Base-by-base conservation (phyloP, 2,888 invertebrate genomes). In the Sicus ferrugineus region DNA sequence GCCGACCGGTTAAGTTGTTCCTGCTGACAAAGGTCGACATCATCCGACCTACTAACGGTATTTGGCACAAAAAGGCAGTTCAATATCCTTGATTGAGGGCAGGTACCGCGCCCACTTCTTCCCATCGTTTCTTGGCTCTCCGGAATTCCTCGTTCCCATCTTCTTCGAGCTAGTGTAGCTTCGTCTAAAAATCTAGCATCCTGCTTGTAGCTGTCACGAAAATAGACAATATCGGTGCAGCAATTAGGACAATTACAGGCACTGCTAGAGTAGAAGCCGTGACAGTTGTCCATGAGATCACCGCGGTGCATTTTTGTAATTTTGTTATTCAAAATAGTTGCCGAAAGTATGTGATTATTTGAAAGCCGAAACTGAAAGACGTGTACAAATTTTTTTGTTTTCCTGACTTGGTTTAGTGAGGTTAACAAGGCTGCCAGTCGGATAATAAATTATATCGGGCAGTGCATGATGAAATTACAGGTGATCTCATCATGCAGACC, bases 251-350 rank as follows among this genome's bases (percentile, higher is more conserved):
- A 61, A 23, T 61, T 61, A 16, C 61, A 38, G 16, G 26, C 42
- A 9, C 26, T 42, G 42, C 42, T 61, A 26, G 42, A 61, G 2
- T 61, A 42, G 42, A 16, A 61, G 38, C 26, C 42, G 26, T 42
- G 7, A 23, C 42, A 61, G 9, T 61, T 21, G 26, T 21, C 11
- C 3, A 14, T 50, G 21, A 28, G n/a, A 63, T 46, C 28, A 48
- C 19, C 30, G 0, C 31, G 23, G 23, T 64, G 64, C 64, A 64
- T 64, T 64, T 21, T 50, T 52, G 34, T 64, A 64, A 50, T 64
- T 64, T 64, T 64, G 64, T 64, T 34, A 23, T 34, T 21, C 16
- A 34, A 50, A 23, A 42, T 61, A 9, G 26, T 38, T 42, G 42
- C 4, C 42, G 7, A 61, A 61, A 26, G 16, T 38, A 26, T 61